Conservation (phyloP, 2,888 invertebrate species). For the Drosophila infuscata region DNA sequence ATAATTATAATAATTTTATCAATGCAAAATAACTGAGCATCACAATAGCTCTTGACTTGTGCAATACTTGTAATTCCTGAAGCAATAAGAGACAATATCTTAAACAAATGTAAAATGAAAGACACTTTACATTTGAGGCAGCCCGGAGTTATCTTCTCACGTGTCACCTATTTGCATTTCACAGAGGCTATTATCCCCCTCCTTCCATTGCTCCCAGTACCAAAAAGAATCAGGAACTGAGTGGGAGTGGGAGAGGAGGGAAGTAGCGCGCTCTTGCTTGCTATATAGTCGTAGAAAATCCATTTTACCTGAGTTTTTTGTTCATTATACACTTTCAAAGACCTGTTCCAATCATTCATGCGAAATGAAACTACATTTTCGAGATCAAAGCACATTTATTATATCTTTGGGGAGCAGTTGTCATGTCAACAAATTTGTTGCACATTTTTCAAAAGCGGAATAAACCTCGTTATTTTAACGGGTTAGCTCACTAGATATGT, state of each 20-base stretch:
- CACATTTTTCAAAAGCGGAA: background rate
- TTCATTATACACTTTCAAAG: background rate
- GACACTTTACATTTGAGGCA: slow-evolving; percentile 13
- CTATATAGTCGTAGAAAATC: too few relatives aligned
- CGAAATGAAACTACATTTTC: slow-evolving; percentile 15
- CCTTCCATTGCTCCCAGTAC: background rate
- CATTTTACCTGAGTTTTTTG: slow-evolving; percentile 59
- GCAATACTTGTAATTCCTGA: too few relatives aligned
- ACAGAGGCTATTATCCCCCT: background rate
- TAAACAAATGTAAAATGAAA: background rate
- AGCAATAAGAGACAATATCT: background rate
- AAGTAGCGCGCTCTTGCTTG: background rate
- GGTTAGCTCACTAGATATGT: background rate
- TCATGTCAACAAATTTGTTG: background rate
- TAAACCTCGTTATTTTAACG: background rate
- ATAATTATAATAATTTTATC: background rate
- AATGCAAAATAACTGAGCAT: background rate
- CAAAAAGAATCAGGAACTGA: background rate
- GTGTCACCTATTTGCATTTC: slow-evolving; percentile 41
- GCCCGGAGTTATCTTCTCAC: slow-evolving; percentile 44
- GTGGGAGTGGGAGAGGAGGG: background rate
- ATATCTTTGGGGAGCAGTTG: slow-evolving; percentile 6
- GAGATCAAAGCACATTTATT: slow-evolving; percentile 48
- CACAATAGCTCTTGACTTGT: background rate
- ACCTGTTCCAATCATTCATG: slow-evolving; percentile 6